phyloP scores from a whole-genome alignment of 2,888 invertebrate species.

The Drosophila peninsularis region DNA sequence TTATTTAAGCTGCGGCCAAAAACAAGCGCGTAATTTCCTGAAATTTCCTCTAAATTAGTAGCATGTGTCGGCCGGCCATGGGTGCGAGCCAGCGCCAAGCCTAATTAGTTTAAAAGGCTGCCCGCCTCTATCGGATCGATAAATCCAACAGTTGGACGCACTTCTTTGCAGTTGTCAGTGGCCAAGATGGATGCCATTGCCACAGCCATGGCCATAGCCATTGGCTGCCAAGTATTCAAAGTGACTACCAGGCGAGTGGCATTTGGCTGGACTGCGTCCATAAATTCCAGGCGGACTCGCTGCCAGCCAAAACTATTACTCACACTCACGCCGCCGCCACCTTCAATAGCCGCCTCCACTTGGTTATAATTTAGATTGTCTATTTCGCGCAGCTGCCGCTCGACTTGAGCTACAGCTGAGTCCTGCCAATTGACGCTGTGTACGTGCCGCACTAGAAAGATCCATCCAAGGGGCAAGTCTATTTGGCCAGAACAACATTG shows the following conservation, averaged over 20 bases:
- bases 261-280: conserved; percentile 66
- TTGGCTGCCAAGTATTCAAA: conserved; percentile 67
- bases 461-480: conserved; percentile 43
- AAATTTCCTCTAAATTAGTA: conserved; percentile 58
- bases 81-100: conserved; percentile 33
- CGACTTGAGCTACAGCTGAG: conserved; percentile 63
- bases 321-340: conserved; percentile 55
- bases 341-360: conserved; percentile 35
- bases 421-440: conserved; percentile 48
- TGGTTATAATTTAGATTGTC: conserved; percentile 78
- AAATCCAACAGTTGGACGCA: conserved; percentile 70
- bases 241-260: conserved; percentile 60
- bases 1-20: conserved; percentile 64
- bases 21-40: conserved; percentile 72
- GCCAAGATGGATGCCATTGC: conserved; percentile 61
- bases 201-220: conserved; percentile 27
- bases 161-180: conserved; percentile 71
- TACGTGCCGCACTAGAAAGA: conserved; percentile 49
- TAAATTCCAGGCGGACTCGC: conserved; percentile 64
- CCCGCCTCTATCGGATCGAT: conserved; percentile 49
- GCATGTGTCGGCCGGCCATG: conserved; percentile 44
- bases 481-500: conserved; percentile 44
- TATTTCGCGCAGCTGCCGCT: conserved; percentile 79
- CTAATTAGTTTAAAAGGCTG: conserved; percentile 77
- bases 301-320: conserved; percentile 78